Evolutionary conservation across 2,888 invertebrate species (phyloP), one percentile per base, ranked within the genome.

Genomic region (Digitonthophagus gazella): DNA sequence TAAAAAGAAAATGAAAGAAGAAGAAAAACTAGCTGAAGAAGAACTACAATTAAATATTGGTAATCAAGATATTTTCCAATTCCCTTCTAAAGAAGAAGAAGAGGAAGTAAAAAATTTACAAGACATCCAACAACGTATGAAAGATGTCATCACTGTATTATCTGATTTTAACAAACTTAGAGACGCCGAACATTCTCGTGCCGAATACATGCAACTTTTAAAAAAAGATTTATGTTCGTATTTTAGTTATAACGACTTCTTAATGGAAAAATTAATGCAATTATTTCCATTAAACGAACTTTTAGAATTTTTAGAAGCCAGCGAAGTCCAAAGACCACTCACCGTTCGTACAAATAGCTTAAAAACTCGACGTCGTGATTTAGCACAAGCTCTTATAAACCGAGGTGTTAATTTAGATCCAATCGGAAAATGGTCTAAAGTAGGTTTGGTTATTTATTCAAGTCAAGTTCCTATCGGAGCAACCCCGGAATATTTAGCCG

Each of bases 401-500:
- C 88, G 98, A 78, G 99, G 99, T 16, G 97, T 98, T 0, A 99
- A 99, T 86, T 87, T 99, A 72, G 98, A 99, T 84, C 98, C 98
- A 0, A 89, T 99, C 68, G 98, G 97, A 3, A 96, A 97, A 82
- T 99, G 99, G 99, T 74, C 75, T 0, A 74, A 74, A 64, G 95
- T 98, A 15, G 99, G 99, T 8, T 86, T 99, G 28, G 97, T 99
- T 1, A 89, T 99, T 5, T 99, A 96, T 82, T 96, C 94, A 74
- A 93, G 98, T 0, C 95, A 96, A 78, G 97, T 99, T 0, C 98
- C 98, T 0, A 86, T 99, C 76, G 98, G 98, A 72, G 99, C 99
- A 0, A 99, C 99, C 0, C 98, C 99, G 0, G 99, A 99, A 84
- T 99, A 99, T 85, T 86, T 99, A 72, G 97, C 97, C 61, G 98